phyloP scores from a whole-genome alignment of 1,140 invertebrate species.

The Drosophila subpulchrella region DNA sequence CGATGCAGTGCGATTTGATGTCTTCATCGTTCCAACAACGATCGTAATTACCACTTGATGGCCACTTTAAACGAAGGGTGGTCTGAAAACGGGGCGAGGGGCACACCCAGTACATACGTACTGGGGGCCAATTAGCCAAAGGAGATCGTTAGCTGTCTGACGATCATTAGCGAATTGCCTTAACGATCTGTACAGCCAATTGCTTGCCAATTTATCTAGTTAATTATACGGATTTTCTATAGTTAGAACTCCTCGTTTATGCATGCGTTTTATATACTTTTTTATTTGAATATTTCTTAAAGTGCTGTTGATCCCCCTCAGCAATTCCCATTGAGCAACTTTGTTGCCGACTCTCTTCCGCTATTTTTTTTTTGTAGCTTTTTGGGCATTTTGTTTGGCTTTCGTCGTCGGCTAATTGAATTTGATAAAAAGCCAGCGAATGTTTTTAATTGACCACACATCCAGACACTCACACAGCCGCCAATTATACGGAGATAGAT shows the following conservation, averaged over 20 bases:
- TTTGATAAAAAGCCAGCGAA: conserved; percentile 62
- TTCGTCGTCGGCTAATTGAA: conserved; percentile 60
- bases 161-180: conserved; percentile 57
- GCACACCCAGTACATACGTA: neutral
- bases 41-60: conserved; percentile 48
- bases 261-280: neutral
- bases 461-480: conserved; percentile 25
- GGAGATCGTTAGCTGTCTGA: conserved; percentile 43
- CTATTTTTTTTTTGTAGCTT: neutral
- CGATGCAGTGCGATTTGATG: conserved; percentile 27
- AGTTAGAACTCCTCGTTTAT: conserved; percentile 33
- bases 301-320: neutral
- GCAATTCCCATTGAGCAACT: conserved; percentile 14
- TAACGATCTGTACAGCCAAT: conserved; percentile 56
- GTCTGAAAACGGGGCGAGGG: neutral
- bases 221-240: conserved; percentile 53
- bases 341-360: conserved; percentile 33
- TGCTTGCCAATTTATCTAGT: conserved; percentile 60
- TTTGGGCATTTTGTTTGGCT: neutral
- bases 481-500: conserved; percentile 53
- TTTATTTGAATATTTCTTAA: neutral
- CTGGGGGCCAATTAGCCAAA: conserved; percentile 50
- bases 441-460: conserved; percentile 68
- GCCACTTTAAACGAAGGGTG: conserved; percentile 20
- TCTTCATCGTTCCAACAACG: conserved; percentile 32